Conservation (phyloP, 1,140 invertebrate genomes). For the Heliconius congener region DNA sequence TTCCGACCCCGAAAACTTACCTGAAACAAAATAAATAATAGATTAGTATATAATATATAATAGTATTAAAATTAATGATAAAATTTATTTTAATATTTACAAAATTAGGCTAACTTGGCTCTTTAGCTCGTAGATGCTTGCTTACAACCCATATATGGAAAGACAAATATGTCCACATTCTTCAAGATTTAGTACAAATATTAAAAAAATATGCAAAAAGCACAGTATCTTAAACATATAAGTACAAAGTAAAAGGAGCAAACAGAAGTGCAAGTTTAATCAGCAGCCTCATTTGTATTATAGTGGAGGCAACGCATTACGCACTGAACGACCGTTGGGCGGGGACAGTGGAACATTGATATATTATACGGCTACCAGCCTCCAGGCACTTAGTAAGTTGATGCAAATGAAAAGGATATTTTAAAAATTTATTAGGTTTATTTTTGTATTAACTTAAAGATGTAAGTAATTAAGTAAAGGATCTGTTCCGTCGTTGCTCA, state of each 20-base stretch:
- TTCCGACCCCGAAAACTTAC: conserved; percentile 43
- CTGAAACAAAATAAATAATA: conserved; percentile 50
- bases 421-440: not conserved
- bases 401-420: conserved; percentile 26
- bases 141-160: too few relatives aligned
- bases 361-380: conserved; percentile 64
- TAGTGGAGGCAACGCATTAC: conserved; percentile 52
- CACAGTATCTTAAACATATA: conserved; percentile 2
- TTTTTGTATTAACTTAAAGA: not conserved
- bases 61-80: not conserved
- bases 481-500: not conserved
- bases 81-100: too few relatives aligned
- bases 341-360: conserved; percentile 67
- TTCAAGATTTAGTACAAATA: not conserved
- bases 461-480: not conserved
- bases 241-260: conserved; percentile 35
- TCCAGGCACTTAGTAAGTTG: conserved; percentile 66
- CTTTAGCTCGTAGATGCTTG: too few relatives aligned
- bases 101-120: too few relatives aligned
- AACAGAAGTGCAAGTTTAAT: conserved; percentile 61
- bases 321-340: conserved; percentile 51
- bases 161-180: not conserved
- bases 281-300: conserved; percentile 67
- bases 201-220: too few relatives aligned
- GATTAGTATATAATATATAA: conserved; percentile 9